These are phyloP conservation scores for Agapornis roseicollis DNA, from an alignment of 2,113 vertebrate genomes.

Conservation along the genomic window DNA sequence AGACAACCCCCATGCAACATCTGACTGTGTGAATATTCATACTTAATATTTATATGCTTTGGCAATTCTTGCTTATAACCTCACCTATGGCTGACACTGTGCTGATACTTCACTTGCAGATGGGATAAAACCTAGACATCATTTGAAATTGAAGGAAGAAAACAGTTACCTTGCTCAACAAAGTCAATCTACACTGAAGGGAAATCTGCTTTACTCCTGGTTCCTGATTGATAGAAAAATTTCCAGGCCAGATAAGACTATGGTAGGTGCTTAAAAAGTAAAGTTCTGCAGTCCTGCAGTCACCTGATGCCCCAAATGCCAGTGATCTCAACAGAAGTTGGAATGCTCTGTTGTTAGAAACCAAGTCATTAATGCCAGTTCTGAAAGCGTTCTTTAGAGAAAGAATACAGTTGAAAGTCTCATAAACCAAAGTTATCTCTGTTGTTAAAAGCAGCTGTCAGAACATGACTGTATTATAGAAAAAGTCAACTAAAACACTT, in stretches of 20 bases:
- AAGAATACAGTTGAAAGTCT: neutral
- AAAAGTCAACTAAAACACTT: neutral
- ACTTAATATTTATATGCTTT: neutral
- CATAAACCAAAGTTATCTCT: neutral
- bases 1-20: neutral
- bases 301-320: neutral
- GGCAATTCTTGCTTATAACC: neutral
- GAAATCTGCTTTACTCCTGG: neutral
- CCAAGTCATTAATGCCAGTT: neutral
- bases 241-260: neutral
- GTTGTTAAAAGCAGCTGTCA: neutral
- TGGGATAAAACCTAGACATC: neutral
- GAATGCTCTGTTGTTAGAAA: neutral
- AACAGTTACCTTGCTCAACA: neutral
- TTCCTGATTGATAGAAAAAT: neutral
- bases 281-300: neutral
- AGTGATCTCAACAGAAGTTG: neutral
- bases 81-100: neutral
- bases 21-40: neutral
- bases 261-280: neutral
- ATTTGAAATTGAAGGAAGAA: neutral
- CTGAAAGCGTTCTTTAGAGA: neutral
- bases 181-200: neutral
- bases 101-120: neutral
- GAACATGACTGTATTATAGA: neutral